Percentiles rank a stretch among this genome's conserved stretches.
Evolutionary conservation across 2,888 invertebrate genomes (phyloP).

Genomic region (Pollenia labialis): DNA sequence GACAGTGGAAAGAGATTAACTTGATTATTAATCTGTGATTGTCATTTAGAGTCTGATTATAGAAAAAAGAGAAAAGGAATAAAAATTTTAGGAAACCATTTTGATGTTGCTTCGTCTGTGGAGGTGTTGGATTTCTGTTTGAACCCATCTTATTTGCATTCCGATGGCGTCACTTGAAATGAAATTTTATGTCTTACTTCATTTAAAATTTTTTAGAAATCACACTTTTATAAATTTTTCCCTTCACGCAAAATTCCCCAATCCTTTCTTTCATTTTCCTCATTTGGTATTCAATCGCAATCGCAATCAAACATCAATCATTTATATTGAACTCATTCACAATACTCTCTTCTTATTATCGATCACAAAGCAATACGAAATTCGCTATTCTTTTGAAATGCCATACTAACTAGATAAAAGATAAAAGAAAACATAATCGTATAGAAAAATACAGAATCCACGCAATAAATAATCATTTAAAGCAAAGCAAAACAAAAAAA

Average conservation of each 20-base stretch:
- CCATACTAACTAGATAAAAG: slow-evolving; percentile 33
- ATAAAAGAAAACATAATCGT: slow-evolving; percentile 46
- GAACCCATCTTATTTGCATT: too few relatives aligned
- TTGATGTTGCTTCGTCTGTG: too few relatives aligned
- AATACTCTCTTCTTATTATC: slow-evolving; percentile 21
- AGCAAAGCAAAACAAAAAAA: slow-evolving; percentile 43
- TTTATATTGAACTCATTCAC: slow-evolving; percentile 53
- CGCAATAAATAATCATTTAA: slow-evolving; percentile 10
- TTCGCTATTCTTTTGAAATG: slow-evolving; percentile 66
- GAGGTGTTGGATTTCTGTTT: too few relatives aligned
- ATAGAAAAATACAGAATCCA: slow-evolving; percentile 24
- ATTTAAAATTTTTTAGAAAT: neutral
- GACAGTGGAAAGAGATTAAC: too few relatives aligned
- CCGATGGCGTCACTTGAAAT: too few relatives aligned
- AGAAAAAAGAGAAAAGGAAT: too few relatives aligned
- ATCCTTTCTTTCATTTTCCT: neutral
- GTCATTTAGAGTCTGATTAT: too few relatives aligned
- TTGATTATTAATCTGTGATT: too few relatives aligned
- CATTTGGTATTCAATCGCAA: slow-evolving; percentile 33
- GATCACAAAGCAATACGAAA: slow-evolving; percentile 45
- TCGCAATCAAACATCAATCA: slow-evolving; percentile 30
- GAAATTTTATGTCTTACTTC: too few relatives aligned
- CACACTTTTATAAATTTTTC: neutral
- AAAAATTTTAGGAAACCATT: too few relatives aligned
- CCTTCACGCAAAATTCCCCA: neutral